These are phyloP conservation scores for Diadophis punctatus DNA, from an alignment of 2,113 vertebrate genomes.

Conservation along the genomic window DNA sequence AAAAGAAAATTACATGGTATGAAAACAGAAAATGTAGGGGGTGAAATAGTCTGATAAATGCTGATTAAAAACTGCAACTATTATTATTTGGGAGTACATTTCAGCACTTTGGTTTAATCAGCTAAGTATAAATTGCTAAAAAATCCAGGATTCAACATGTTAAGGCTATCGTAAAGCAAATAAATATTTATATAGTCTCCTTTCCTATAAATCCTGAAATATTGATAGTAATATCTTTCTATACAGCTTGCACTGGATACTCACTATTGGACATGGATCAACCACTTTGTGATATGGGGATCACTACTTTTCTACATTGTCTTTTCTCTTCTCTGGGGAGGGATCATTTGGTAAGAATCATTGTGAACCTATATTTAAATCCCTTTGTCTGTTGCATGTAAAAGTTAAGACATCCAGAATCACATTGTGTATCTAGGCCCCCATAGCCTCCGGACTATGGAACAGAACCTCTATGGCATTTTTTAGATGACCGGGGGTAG, in stretches of 20 bases:
- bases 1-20: not conserved
- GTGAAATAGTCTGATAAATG: not conserved
- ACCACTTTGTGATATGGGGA: slow-evolving; percentile 98
- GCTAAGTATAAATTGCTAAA: not conserved
- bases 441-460: not conserved
- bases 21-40: not conserved
- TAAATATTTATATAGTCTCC: not conserved
- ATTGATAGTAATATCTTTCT: not conserved
- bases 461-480: not conserved
- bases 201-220: not conserved
- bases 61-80: not conserved
- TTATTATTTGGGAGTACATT: not conserved
- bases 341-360: slow-evolving; percentile 86
- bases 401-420: not conserved
- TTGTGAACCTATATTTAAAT: not conserved
- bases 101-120: not conserved
- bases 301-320: slow-evolving; percentile 91
- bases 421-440: not conserved
- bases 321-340: slow-evolving; percentile 97
- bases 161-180: not conserved
- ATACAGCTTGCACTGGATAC: slow-evolving; percentile 92
- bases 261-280: slow-evolving; percentile 98
- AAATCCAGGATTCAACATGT: not conserved
- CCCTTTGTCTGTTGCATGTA: not conserved
- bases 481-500: not conserved